A percentile compares a stretch with the other conserved stretches of the same genome.
Conservation (phyloP, 2,113 vertebrate genomes). For the Alligator sinensis region DNA sequence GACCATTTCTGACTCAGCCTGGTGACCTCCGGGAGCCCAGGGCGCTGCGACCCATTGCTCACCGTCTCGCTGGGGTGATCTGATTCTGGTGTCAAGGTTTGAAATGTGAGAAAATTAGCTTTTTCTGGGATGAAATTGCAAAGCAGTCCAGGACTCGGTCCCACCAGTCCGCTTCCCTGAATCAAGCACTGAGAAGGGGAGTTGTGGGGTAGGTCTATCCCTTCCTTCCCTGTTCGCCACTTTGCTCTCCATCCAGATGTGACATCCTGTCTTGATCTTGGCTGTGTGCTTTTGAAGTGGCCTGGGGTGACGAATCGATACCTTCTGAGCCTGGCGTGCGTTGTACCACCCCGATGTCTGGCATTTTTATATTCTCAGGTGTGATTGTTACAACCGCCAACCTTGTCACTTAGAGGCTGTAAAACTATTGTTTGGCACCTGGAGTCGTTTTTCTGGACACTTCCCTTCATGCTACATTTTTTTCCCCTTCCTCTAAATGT, state of each 20-base stretch:
- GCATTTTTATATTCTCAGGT: not conserved
- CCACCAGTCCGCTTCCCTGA: not conserved
- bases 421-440: slow-evolving; percentile 29
- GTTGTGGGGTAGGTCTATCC: not conserved
- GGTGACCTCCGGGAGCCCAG: not conserved
- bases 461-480: not conserved
- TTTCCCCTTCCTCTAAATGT: slow-evolving; percentile 39
- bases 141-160: slow-evolving; percentile 8
- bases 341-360: slow-evolving; percentile 1
- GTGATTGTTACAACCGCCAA: not conserved
- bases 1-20: not conserved
- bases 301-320: not conserved
- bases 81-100: not conserved
- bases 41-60: not conserved
- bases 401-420: not conserved
- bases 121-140: slow-evolving; percentile 8
- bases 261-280: not conserved
- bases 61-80: not conserved
- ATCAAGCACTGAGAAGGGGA: not conserved
- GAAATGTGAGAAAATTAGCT: not conserved
- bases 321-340: not conserved
- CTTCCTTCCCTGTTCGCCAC: rapidly evolving
- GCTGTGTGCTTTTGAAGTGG: rapidly evolving
- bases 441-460: not conserved
- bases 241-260: rapidly evolving